Evolutionary conservation across 2,797 vertebrate genomes (phyloP).

Genomic region (Syngnathus acus): DNA sequence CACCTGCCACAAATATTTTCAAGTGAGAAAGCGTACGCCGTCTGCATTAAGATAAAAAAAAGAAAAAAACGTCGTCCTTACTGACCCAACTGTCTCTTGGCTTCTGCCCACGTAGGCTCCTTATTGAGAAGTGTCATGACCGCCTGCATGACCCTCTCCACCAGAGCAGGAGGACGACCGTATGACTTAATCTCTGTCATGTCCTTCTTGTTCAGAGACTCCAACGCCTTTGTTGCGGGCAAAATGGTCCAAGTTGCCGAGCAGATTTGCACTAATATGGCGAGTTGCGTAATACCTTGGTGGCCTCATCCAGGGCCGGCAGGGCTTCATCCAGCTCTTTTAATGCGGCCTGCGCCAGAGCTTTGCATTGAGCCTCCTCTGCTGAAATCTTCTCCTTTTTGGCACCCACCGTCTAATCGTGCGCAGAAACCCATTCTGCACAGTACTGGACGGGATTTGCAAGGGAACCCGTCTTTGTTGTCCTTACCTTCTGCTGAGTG

Average conservation of each 20-base stretch:
- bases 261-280: neutral
- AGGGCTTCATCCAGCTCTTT: conserved; percentile 82
- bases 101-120: conserved; percentile 84
- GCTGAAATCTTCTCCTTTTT: conserved; percentile 79
- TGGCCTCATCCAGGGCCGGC: conserved; percentile 83
- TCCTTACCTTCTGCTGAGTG: conserved; percentile 77
- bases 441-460: neutral
- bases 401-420: conserved; percentile 73
- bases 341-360: conserved; percentile 82
- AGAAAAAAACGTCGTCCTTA: neutral
- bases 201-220: conserved; percentile 88
- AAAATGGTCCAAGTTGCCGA: neutral
- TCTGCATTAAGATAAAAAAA: too few relatives aligned
- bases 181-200: conserved; percentile 90
- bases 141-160: conserved; percentile 88
- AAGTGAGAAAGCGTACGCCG: neutral
- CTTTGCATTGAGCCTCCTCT: conserved; percentile 82
- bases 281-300: conserved; percentile 67
- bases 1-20: conserved; percentile 60
- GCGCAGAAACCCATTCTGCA: conserved; percentile 8
- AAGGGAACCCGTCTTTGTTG: neutral
- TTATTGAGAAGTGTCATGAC: conserved; percentile 84
- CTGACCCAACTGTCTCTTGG: conserved; percentile 85
- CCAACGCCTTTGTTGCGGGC: conserved; percentile 70
- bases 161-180: conserved; percentile 76